phyloP scores from a whole-genome alignment of 2,797 vertebrate genomes.

The Myiotriccus ornatus region DNA sequence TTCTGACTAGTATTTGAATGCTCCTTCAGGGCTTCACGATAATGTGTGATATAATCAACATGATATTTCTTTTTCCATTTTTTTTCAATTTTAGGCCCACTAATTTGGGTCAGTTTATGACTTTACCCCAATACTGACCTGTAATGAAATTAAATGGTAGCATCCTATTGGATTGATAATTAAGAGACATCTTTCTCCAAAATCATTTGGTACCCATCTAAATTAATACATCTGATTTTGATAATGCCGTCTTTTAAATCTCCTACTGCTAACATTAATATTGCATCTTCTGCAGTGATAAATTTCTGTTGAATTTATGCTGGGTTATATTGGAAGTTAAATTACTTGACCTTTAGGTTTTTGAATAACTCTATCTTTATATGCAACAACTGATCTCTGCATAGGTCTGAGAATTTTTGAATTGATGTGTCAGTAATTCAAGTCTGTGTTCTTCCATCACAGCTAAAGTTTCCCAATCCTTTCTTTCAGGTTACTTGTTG shows the following conservation, averaged over 20 bases:
- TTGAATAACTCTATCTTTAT: background rate
- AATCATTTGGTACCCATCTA: background rate
- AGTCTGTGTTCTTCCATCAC: background rate
- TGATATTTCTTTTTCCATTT: background rate
- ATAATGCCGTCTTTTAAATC: background rate
- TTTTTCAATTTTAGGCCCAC: background rate
- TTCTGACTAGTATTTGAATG: background rate
- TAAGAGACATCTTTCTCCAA: background rate
- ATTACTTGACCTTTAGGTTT: background rate
- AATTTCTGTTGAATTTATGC: background rate
- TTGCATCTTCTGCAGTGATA: accelerated
- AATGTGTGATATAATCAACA: background rate
- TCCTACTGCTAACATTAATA: background rate
- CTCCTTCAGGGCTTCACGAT: background rate
- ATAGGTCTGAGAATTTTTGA: background rate
- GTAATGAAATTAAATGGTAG: background rate
- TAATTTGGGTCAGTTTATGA: background rate
- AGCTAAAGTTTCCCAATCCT: background rate
- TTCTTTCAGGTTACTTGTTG: constrained; percentile 88
- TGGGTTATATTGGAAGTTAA: background rate
- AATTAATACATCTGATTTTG: background rate
- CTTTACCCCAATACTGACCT: background rate
- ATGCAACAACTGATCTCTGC: background rate
- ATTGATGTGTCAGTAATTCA: background rate
- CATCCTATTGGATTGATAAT: background rate